Conservation (phyloP, 2,113 vertebrate genomes). For the Silurus meridionalis region DNA sequence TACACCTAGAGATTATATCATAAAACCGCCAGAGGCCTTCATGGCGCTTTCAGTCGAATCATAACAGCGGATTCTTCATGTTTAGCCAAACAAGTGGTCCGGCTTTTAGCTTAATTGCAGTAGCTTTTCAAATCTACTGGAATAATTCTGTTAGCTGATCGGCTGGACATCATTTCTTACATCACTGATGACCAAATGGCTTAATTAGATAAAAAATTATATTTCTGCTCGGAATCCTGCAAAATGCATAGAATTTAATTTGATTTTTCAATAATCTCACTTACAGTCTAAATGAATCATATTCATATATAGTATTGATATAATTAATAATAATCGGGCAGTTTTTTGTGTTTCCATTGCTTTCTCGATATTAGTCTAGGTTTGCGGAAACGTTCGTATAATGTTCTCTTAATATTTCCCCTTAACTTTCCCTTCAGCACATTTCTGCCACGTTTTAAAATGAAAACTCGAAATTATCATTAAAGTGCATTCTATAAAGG, state of each 20-base stretch:
- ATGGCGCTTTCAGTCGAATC: constrained; percentile 68
- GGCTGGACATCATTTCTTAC: constrained; percentile 67
- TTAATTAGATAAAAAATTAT: neutral
- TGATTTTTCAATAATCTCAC: neutral
- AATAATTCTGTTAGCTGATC: constrained; percentile 60
- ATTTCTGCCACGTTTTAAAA: no score
- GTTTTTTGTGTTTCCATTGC: no score
- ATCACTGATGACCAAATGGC: constrained; percentile 46
- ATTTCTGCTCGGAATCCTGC: neutral
- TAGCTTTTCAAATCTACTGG: constrained; percentile 65
- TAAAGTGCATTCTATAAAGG: no score
- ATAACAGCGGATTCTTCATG: constrained; percentile 68
- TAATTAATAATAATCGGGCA: no score
- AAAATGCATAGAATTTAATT: neutral
- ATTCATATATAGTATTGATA: no score
- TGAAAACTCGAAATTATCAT: no score
- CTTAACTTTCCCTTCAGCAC: no score
- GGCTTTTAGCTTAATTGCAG: constrained; percentile 67
- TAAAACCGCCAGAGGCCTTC: constrained; percentile 64
- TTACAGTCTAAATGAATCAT: neutral
- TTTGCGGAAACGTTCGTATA: no score
- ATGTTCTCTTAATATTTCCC: no score
- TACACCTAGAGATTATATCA: neutral
- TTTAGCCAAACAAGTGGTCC: constrained; percentile 72
- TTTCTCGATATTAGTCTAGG: no score